Percentiles rank a stretch among this genome's conserved stretches.
Evolutionary conservation across 1,140 invertebrate species (phyloP).

Genomic region (Euwallacea similis): DNA sequence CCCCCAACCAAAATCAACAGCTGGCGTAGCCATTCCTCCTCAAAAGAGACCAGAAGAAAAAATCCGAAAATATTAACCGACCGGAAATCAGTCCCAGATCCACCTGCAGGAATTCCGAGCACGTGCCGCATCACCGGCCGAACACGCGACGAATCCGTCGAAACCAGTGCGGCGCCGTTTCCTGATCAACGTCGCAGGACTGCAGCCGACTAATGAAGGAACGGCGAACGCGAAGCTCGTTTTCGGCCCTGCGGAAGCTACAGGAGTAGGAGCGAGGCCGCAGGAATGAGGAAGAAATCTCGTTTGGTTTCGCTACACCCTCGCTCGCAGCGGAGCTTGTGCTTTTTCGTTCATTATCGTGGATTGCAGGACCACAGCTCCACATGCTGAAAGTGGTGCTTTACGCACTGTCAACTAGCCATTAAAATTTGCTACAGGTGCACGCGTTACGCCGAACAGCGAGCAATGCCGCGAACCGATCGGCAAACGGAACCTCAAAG

Average conservation of each 20-base stretch:
- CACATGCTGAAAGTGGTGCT: no score
- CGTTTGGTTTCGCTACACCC: no score
- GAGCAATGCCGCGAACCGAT: no score
- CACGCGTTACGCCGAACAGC: no score
- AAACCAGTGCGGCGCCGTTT: neutral
- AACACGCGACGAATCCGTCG: neutral
- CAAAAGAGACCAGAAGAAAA: neutral
- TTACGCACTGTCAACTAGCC: no score
- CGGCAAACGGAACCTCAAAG: no score
- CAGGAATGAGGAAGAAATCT: conserved; percentile 18
- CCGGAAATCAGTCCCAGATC: conserved; percentile 5
- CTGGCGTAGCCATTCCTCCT: no score
- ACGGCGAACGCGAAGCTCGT: conserved; percentile 12
- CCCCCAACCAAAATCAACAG: no score
- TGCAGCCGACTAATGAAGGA: conserved; percentile 21
- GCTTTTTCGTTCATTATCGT: no score
- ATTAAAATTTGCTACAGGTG: no score
- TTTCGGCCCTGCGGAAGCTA: conserved; percentile 24
- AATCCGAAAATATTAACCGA: neutral
- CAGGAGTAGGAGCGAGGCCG: conserved; percentile 18
- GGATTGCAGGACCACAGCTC: no score
- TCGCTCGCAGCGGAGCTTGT: no score
- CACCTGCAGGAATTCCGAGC: conserved; percentile 21
- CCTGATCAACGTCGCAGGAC: conserved; percentile 22
- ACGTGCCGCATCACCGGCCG: conserved; percentile 9